Percentiles rank a stretch among this genome's conserved stretches.
Evolutionary conservation across 2,113 vertebrate species (phyloP).

Genomic region (Semnopithecus entellus): DNA sequence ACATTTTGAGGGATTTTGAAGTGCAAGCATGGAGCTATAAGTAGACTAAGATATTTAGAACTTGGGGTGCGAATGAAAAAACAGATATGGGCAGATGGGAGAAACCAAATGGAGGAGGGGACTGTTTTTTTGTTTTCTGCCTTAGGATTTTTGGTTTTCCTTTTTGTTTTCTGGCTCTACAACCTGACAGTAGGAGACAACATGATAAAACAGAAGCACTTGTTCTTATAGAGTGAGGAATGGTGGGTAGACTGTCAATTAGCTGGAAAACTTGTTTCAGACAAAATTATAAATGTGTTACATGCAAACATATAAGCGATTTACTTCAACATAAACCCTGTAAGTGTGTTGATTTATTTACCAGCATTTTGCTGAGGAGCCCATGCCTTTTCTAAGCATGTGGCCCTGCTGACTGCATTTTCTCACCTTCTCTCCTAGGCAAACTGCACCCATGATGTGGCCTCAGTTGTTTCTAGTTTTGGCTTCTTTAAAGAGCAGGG

Average conservation of each 20-base stretch:
- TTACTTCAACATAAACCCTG: not conserved
- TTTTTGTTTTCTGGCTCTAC: not conserved
- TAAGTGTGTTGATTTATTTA: too few relatives aligned
- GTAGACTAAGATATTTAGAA: not conserved
- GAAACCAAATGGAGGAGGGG: not conserved
- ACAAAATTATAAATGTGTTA: not conserved
- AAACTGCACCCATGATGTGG: not conserved
- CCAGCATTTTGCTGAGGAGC: not conserved
- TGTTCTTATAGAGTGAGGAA: not conserved
- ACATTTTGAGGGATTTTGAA: not conserved
- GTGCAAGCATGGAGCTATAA: not conserved
- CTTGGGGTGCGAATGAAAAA: not conserved
- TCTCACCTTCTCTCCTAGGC: accelerated
- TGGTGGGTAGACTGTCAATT: not conserved
- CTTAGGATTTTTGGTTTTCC: not conserved
- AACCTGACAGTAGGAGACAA: not conserved
- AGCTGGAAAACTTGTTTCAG: not conserved
- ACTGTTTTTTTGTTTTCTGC: not conserved
- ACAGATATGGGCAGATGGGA: not conserved
- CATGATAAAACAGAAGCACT: too few relatives aligned
- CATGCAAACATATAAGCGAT: accelerated
- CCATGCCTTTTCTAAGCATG: not conserved
- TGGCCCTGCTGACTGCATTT: accelerated
- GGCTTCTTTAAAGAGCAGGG: not conserved
- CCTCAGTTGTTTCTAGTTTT: not conserved